Base-by-base conservation (phyloP, 2,888 invertebrate genomes). In the Trichogramma dendrolimi region DNA sequence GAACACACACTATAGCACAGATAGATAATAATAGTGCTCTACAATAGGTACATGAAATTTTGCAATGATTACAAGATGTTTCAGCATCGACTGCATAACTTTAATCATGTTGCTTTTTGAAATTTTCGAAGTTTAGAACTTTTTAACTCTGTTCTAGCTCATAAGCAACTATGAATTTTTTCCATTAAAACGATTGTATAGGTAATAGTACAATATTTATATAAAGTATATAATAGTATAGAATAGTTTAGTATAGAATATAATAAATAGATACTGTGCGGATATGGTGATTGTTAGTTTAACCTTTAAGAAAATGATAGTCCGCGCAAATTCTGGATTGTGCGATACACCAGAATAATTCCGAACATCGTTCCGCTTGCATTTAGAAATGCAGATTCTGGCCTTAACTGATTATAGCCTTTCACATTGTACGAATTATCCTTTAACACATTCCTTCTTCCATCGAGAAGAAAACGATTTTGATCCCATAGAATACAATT, bases 401-500 rank as follows among this genome's bases (percentile, higher is more conserved):
- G 46, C 46, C 46, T 8, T 46, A 10, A 8, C 46, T 8, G 43
- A 51, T 40, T 49, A 49, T 43, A 4, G 11, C 50, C 41, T 55
- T 11, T 58, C 14, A 43, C 49, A 11, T 51, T 58, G 38, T 63
- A 53, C 61, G 43, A 66, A 58, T 67, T 50, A 62, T 61, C 54
- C 46, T 67, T 60, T 66, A 54, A 60, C 48, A n/a, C 56, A 60
- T 54, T 67, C 48, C 53, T 67, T 63, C 53, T 61, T 70, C 57
- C 56, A 65, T 2, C 66, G 60, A 65, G 60, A 69, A 72, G 72
- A 74, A 69, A 72, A 70, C 70, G 71, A 75, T 71, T 70, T 76
- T 76, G 76, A 75, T 76, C 75, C 75, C 76, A 75, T 74, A 72
- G 69, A 75, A 75, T 75, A 75, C 71, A 68, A 64, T 66, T 66